Conservation (phyloP, 2,888 invertebrate genomes). For the Ernsta delagoae region DNA sequence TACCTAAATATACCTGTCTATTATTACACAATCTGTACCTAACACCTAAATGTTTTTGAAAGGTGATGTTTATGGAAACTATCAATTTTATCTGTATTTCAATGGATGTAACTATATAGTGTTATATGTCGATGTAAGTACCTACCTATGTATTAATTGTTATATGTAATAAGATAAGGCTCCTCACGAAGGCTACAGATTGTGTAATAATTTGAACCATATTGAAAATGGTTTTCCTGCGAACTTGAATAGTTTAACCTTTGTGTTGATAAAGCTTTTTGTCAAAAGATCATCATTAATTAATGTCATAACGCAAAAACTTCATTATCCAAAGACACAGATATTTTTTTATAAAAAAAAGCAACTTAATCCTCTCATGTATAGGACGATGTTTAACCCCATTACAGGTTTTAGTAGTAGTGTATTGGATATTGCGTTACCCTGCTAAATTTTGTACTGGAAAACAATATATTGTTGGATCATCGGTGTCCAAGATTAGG, state of each 20-base stretch:
- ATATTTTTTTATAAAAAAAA: conserved; percentile 25
- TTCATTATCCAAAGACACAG: conserved; percentile 10
- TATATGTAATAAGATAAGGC: conserved; percentile 22
- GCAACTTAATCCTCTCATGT: background rate
- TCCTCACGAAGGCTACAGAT: conserved; percentile 25
- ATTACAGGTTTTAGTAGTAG: conserved; percentile 14
- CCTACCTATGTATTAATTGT: conserved; percentile 22
- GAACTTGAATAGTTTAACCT: too few species aligned
- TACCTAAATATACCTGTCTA: conserved; percentile 4
- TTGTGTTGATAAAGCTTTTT: conserved; percentile 18
- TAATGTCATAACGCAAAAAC: background rate
- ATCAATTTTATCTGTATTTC: conserved; percentile 32
- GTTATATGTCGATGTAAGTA: conserved; percentile 29
- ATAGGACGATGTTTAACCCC: conserved; percentile 6
- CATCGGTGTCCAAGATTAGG: conserved; percentile 14
- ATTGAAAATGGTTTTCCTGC: background rate
- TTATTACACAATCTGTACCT: conserved; percentile 31
- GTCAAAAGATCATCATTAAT: background rate
- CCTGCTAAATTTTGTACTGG: conserved; percentile 19
- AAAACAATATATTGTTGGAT: background rate
- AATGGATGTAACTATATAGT: conserved; percentile 27
- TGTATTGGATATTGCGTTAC: background rate
- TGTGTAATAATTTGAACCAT: conserved; percentile 15
- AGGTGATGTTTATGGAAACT: conserved; percentile 17
- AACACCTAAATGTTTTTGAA: conserved; percentile 19